phyloP scores from a whole-genome alignment of 2,113 vertebrate genomes.

The Triplophysa siluroides region DNA sequence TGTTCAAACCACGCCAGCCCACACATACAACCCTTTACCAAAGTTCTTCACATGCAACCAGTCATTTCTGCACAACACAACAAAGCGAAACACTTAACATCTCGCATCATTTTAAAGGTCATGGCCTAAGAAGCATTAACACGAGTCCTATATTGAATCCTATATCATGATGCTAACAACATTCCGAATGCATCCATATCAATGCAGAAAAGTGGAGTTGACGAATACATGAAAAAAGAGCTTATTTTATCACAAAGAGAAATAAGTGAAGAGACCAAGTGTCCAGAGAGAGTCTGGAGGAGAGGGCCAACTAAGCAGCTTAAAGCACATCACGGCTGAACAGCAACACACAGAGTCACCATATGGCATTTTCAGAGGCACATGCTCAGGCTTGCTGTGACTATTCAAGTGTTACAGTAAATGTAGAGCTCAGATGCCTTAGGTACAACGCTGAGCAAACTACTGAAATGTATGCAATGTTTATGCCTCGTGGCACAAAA shows the following conservation, averaged over 20 bases:
- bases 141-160: slow-evolving; percentile 7
- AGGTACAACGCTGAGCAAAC: neutral
- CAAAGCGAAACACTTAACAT: neutral
- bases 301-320: slow-evolving; percentile 25
- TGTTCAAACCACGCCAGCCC: slow-evolving; percentile 56
- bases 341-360: slow-evolving; percentile 44
- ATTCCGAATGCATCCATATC: neutral
- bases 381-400: slow-evolving; percentile 11
- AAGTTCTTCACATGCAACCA: neutral
- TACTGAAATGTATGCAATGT: neutral
- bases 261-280: neutral
- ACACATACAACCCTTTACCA: neutral
- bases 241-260: neutral
- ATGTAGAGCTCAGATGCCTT: neutral
- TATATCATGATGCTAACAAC: neutral
- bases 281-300: slow-evolving; percentile 34
- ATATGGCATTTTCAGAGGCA: slow-evolving; percentile 41
- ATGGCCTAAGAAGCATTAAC: neutral
- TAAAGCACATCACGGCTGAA: slow-evolving; percentile 42
- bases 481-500: no score
- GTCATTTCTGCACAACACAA: no score
- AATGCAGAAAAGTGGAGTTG: neutral
- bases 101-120: neutral
- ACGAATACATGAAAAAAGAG: neutral
- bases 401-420: slow-evolving; percentile 7